Conservation (phyloP, 2,888 invertebrate genomes). For the Cosmorhoe ocellata region DNA sequence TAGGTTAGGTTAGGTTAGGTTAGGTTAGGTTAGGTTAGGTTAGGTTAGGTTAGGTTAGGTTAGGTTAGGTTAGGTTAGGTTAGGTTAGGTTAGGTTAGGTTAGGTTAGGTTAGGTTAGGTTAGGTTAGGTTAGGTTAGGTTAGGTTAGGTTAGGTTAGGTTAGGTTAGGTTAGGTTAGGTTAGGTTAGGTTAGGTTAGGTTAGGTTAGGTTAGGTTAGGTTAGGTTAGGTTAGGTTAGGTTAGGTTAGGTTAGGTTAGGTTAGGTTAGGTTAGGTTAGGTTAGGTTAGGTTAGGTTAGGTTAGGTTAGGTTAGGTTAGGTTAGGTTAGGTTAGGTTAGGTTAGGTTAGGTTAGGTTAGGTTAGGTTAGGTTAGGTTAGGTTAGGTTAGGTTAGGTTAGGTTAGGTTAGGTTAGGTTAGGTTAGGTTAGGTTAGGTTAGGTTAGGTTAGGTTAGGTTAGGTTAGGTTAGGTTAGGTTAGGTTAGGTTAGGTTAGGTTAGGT, state of each 20-base stretch:
- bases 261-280: conserved; percentile 28
- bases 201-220: conserved; percentile 29
- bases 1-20: conserved; percentile 19
- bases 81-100: conserved; percentile 38
- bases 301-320: conserved; percentile 22
- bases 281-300: conserved; percentile 23
- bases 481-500: too few relatives aligned
- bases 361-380: conserved; percentile 26
- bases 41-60: conserved; percentile 7
- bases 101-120: conserved; percentile 34
- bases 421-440: too few relatives aligned
- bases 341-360: conserved; percentile 24
- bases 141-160: conserved; percentile 30
- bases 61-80: conserved; percentile 20
- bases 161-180: conserved; percentile 26
- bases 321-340: conserved; percentile 24
- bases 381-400: conserved; percentile 24
- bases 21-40: conserved; percentile 12
- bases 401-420: conserved; percentile 14
- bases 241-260: conserved; percentile 29
- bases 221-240: conserved; percentile 29
- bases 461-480: too few relatives aligned
- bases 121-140: conserved; percentile 32
- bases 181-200: conserved; percentile 24
- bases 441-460: too few relatives aligned